phyloP scores from a whole-genome alignment of 2,888 invertebrate genomes.

The Mythimna lalbum region DNA sequence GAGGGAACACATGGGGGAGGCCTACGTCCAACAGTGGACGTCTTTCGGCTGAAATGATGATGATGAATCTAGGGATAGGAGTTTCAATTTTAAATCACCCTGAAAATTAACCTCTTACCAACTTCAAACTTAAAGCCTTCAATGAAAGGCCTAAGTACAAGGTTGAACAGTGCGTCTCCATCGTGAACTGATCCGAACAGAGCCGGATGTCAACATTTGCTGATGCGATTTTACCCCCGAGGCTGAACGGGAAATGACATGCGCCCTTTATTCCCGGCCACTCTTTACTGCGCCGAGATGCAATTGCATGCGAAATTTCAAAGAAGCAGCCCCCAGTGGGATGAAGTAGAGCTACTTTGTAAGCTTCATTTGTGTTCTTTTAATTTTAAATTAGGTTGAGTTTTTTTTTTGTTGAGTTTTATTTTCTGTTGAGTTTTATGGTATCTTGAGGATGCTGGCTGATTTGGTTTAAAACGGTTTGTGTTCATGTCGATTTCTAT shows the following conservation, averaged over 20 bases:
- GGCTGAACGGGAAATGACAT: slow-evolving; percentile 83
- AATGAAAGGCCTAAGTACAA: slow-evolving; percentile 53
- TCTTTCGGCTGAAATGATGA: too few species aligned
- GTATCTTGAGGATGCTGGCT: neutral
- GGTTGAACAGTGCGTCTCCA: slow-evolving; percentile 65
- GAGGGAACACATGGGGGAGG: too few species aligned
- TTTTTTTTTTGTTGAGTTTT: slow-evolving; percentile 9
- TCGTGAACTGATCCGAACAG: slow-evolving; percentile 70
- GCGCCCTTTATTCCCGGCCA: slow-evolving; percentile 73
- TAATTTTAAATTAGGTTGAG: slow-evolving; percentile 45
- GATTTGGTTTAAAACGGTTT: slow-evolving; percentile 7
- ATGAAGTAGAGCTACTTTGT: slow-evolving; percentile 52
- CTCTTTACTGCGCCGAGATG: slow-evolving; percentile 74
- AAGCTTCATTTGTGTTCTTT: slow-evolving; percentile 44
- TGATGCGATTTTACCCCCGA: slow-evolving; percentile 78
- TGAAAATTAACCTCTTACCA: slow-evolving; percentile 4
- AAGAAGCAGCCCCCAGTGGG: slow-evolving; percentile 62
- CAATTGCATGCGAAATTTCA: slow-evolving; percentile 79
- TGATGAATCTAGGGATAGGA: too few species aligned
- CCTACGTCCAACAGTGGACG: too few species aligned
- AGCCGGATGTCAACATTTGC: slow-evolving; percentile 87
- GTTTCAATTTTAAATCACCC: neutral
- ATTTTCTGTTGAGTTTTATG: slow-evolving; percentile 7
- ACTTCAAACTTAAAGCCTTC: slow-evolving; percentile 23
- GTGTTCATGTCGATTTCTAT: too few species aligned